Conservation (phyloP, 2,113 vertebrate species). For the Nestor notabilis region DNA sequence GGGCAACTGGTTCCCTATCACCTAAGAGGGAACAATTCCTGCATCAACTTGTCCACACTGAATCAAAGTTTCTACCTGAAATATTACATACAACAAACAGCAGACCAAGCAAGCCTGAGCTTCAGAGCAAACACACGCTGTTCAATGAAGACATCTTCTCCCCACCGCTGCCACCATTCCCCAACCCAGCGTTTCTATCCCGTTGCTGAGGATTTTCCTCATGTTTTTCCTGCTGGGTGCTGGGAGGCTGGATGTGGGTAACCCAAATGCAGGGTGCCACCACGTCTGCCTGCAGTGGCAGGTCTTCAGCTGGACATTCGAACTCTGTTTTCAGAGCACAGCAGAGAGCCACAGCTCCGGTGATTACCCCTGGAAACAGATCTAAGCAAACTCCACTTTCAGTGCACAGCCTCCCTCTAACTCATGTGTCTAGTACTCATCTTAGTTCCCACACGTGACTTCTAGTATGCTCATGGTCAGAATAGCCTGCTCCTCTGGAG, state of each 20-base stretch:
- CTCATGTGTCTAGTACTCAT: background rate
- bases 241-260: background rate
- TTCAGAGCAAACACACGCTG: constrained; percentile 4
- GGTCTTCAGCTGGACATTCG: background rate
- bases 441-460: background rate
- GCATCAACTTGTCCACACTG: background rate
- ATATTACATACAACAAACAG: background rate
- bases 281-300: background rate
- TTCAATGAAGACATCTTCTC: background rate
- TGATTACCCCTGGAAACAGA: constrained; percentile 34
- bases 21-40: background rate
- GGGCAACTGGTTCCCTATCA: background rate
- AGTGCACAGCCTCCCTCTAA: background rate
- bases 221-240: background rate
- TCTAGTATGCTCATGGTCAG: background rate
- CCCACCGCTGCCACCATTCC: background rate
- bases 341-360: constrained; percentile 2
- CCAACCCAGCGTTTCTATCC: background rate
- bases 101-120: background rate
- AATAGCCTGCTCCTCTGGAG: background rate
- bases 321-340: constrained; percentile 21
- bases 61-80: background rate
- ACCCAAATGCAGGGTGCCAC: background rate
- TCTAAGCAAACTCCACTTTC: constrained; percentile 33
- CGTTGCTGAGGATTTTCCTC: background rate